A percentile compares a stretch with the other conserved stretches of the same genome.
These are phyloP conservation scores for Zoanthus solanderi DNA, from an alignment of 92 coral and sea anemone species.

Conservation along the genomic window DNA sequence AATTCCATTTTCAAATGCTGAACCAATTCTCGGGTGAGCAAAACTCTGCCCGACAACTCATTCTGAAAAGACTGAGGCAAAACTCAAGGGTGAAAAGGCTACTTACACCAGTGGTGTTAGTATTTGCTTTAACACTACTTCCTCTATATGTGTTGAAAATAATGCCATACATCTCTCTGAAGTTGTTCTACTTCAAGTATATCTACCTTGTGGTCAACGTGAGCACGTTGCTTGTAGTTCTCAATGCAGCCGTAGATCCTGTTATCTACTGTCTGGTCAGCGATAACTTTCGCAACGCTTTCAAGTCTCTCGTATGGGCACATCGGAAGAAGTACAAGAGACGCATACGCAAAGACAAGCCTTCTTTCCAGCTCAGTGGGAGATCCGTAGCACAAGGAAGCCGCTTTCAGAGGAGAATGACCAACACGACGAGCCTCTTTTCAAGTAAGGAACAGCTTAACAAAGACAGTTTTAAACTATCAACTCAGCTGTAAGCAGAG, in stretches of 20 bases:
- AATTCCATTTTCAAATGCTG: conserved; percentile 25
- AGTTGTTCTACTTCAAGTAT: conserved; percentile 32
- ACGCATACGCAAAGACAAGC: not conserved
- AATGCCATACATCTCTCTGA: not conserved
- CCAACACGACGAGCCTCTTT: conserved; percentile 5
- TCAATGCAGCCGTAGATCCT: conserved; percentile 57
- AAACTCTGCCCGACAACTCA: conserved; percentile 19
- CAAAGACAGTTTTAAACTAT: not conserved
- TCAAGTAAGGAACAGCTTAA: conserved; percentile 21
- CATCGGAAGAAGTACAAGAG: conserved; percentile 16
- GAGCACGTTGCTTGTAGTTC: conserved; percentile 37
- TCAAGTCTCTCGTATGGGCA: conserved; percentile 44
- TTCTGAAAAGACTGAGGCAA: conserved; percentile 60
- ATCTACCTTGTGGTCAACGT: conserved; percentile 48
- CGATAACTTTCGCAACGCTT: conserved; percentile 59
- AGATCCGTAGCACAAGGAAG: not conserved
- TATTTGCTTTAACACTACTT: conserved; percentile 58
- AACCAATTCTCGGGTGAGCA: conserved; percentile 6
- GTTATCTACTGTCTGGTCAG: conserved; percentile 60
- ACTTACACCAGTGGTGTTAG: conserved; percentile 75
- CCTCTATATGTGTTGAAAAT: conserved; percentile 57
- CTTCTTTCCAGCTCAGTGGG: not conserved
- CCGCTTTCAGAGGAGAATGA: conserved; percentile 13
- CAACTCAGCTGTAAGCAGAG: conserved; percentile 10
- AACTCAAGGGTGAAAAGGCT: conserved; percentile 62